Percentiles rank a stretch among this genome's conserved stretches.
Evolutionary conservation across 2,888 invertebrate genomes (phyloP).

Genomic region (Nesidiocoris tenuis): DNA sequence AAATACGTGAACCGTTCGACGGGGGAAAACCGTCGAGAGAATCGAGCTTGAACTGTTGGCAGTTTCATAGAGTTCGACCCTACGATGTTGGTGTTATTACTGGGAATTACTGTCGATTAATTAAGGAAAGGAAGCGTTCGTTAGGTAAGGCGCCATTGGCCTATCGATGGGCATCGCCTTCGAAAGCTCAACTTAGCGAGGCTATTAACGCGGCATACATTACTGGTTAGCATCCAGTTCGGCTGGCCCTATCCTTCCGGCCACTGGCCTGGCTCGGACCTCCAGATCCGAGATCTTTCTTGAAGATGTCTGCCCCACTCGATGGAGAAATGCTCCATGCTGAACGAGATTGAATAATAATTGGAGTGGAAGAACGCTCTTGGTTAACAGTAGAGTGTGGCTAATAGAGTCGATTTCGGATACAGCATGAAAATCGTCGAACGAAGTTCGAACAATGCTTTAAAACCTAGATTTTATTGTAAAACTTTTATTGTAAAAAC

Average conservation of each 20-base stretch:
- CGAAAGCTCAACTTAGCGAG: conserved; percentile 17
- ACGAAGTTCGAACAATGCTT: too few species aligned
- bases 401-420: too few species aligned
- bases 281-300: not conserved
- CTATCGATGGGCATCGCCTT: conserved; percentile 24
- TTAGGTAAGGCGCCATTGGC: conserved; percentile 27
- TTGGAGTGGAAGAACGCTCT: too few species aligned
- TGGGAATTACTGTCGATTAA: conserved; percentile 37
- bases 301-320: not conserved
- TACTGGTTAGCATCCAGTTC: not conserved
- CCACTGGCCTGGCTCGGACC: not conserved
- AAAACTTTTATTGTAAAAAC: too few species aligned
- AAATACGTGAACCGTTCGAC: not conserved
- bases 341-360: too few species aligned
- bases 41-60: not conserved
- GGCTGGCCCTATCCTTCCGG: not conserved
- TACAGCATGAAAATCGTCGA: too few species aligned
- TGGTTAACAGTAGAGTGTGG: too few species aligned
- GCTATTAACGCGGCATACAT: conserved; percentile 38
- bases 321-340: too few species aligned
- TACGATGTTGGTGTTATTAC: too few species aligned
- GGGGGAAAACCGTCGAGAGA: too few species aligned
- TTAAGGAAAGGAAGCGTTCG: conserved; percentile 32
- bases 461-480: too few species aligned
- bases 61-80: not conserved